Evolutionary conservation across 1,140 invertebrate species (phyloP).

Genomic region (Trichoplusia ni): DNA sequence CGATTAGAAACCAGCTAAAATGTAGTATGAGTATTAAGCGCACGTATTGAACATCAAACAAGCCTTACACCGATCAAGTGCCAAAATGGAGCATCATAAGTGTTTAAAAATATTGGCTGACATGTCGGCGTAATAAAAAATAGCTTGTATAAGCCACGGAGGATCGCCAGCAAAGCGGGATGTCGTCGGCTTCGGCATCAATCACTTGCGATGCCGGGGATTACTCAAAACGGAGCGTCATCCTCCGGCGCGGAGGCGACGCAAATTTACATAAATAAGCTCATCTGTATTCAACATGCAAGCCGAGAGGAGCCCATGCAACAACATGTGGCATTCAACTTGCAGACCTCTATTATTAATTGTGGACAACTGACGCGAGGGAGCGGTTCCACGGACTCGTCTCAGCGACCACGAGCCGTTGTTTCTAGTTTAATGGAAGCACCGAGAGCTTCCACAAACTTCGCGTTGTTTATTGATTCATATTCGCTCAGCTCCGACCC

Average conservation of each 20-base stretch:
- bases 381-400: slow-evolving; percentile 40
- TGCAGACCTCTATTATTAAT: slow-evolving; percentile 73
- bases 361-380: slow-evolving; percentile 64
- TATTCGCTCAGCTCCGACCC: slow-evolving; percentile 32
- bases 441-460: slow-evolving; percentile 38
- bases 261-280: slow-evolving; percentile 78
- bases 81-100: not conserved
- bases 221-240: slow-evolving; percentile 63
- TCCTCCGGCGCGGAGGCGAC: slow-evolving; percentile 53
- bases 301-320: slow-evolving; percentile 63
- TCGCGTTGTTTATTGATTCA: slow-evolving; percentile 50
- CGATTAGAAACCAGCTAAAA: no score
- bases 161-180: slow-evolving; percentile 56
- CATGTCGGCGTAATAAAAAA: slow-evolving; percentile 27
- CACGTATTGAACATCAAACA: not conserved
- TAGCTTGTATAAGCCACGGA: slow-evolving; percentile 18
- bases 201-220: slow-evolving; percentile 67
- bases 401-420: slow-evolving; percentile 36
- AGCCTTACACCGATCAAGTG: not conserved
- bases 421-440: slow-evolving; percentile 57
- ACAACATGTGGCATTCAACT: slow-evolving; percentile 74
- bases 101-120: slow-evolving; percentile 15
- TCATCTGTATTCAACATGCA: slow-evolving; percentile 77
- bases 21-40: no score
- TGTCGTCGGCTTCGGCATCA: slow-evolving; percentile 63